A percentile compares a stretch with the other conserved stretches of the same genome.
Evolutionary conservation across 2,888 invertebrate genomes (phyloP).

Genomic region (Drepanosiphum platanoidis): DNA sequence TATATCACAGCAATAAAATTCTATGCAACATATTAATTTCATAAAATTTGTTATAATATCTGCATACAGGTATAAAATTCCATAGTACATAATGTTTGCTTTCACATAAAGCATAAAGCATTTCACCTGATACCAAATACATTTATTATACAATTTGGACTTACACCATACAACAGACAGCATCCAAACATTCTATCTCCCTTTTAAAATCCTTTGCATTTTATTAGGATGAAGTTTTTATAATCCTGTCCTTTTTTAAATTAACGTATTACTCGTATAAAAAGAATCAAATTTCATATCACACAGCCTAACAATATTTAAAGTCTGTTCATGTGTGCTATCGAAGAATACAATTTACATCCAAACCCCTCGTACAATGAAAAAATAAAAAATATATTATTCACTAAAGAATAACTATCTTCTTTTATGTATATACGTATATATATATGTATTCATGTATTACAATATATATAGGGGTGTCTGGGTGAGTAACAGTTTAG

Average conservation of each 20-base stretch:
- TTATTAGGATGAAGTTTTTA: conserved; percentile 8
- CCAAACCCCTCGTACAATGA: not conserved
- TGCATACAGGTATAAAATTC: too few species aligned
- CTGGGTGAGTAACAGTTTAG: not conserved
- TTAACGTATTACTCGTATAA: conserved; percentile 2
- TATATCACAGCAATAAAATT: too few species aligned
- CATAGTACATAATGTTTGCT: not conserved
- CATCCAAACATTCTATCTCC: conserved; percentile 1
- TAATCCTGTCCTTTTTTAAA: conserved; percentile 7
- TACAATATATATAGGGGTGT: not conserved
- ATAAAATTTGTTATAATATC: too few species aligned
- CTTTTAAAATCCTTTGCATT: not conserved
- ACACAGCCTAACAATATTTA: conserved; percentile 3
- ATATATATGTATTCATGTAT: not conserved
- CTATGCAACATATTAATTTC: too few species aligned
- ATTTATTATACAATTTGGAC: conserved; percentile 5
- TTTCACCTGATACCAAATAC: not conserved
- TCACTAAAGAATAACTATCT: not conserved
- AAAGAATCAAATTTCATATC: not conserved
- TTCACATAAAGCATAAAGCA: not conserved
- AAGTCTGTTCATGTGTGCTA: not conserved
- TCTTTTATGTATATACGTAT: too few species aligned
- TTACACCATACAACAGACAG: not conserved
- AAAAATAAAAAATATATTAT: not conserved
- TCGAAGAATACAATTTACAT: conserved; percentile 3